A percentile compares a stretch with the other conserved stretches of the same genome.
These are phyloP conservation scores for Drosophila saltans DNA, from an alignment of 1,140 invertebrate genomes.

Conservation along the genomic window DNA sequence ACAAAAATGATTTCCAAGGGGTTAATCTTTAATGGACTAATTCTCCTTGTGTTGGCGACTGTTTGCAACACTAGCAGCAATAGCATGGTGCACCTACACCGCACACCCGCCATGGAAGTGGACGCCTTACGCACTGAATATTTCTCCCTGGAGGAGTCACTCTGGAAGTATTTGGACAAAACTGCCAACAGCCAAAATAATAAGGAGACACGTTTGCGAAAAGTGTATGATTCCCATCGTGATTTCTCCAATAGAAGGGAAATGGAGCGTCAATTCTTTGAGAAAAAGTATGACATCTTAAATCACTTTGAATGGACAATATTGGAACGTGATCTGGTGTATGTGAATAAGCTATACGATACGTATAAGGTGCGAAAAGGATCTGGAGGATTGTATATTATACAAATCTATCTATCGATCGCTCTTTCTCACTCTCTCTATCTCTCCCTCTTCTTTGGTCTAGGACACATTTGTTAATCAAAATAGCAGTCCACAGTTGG, in stretches of 20 bases:
- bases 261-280: slow-evolving; percentile 49
- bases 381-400: not conserved
- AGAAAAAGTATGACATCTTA: slow-evolving; percentile 58
- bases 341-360: slow-evolving; percentile 67
- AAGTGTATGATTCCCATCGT: slow-evolving; percentile 69
- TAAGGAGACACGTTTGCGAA: slow-evolving; percentile 62
- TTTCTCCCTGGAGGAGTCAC: slow-evolving; percentile 74
- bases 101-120: slow-evolving; percentile 67
- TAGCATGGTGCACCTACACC: slow-evolving; percentile 27
- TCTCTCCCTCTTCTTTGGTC: not conserved
- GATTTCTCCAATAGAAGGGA: slow-evolving; percentile 52
- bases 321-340: slow-evolving; percentile 63
- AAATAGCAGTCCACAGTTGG: slow-evolving; percentile 45
- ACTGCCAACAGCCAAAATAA: slow-evolving; percentile 62
- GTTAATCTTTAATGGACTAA: not conserved
- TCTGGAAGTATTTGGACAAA: slow-evolving; percentile 72
- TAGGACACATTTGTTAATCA: slow-evolving; percentile 37
- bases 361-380: slow-evolving; percentile 60
- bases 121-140: slow-evolving; percentile 86
- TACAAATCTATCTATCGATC: too few relatives aligned
- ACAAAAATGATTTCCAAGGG: not conserved
- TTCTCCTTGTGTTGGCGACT: slow-evolving; percentile 1
- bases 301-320: slow-evolving; percentile 77
- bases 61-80: not conserved
- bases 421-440: not conserved